Evolutionary conservation across 2,113 vertebrate genomes (phyloP).

Genomic region (Kryptolebias marmoratus): DNA sequence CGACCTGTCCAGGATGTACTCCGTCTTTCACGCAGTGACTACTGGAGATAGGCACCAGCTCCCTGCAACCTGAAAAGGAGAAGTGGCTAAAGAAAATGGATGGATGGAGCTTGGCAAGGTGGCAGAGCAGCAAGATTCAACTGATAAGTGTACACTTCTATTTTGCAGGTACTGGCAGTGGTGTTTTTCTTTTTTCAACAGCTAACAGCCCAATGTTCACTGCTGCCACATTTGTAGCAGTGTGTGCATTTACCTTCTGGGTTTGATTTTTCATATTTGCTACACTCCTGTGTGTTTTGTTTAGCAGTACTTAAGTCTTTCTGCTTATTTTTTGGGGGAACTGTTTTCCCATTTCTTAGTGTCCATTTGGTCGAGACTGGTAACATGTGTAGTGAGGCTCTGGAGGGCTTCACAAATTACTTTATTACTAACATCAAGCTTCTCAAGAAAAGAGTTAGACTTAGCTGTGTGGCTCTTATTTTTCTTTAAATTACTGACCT

Average conservation of each 20-base stretch:
- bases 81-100: too few species aligned
- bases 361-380: neutral
- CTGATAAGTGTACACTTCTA: neutral
- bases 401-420: conserved; percentile 1
- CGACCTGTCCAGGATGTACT: too few species aligned
- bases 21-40: too few species aligned
- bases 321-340: neutral
- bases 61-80: too few species aligned
- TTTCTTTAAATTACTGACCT: neutral
- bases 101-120: neutral
- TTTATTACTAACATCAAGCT: neutral
- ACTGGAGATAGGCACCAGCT: too few species aligned
- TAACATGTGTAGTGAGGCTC: neutral
- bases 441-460: neutral
- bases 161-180: neutral
- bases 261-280: neutral
- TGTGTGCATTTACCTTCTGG: conserved; percentile 12
- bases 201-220: conserved; percentile 13
- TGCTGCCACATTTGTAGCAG: conserved; percentile 21
- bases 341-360: neutral
- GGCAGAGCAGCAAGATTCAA: neutral
- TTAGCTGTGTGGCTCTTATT: neutral
- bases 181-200: neutral
- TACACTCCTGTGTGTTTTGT: neutral
- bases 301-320: neutral